Conservation (phyloP, 92 coral and sea anemone species). For the Epizoanthus fatuus region DNA sequence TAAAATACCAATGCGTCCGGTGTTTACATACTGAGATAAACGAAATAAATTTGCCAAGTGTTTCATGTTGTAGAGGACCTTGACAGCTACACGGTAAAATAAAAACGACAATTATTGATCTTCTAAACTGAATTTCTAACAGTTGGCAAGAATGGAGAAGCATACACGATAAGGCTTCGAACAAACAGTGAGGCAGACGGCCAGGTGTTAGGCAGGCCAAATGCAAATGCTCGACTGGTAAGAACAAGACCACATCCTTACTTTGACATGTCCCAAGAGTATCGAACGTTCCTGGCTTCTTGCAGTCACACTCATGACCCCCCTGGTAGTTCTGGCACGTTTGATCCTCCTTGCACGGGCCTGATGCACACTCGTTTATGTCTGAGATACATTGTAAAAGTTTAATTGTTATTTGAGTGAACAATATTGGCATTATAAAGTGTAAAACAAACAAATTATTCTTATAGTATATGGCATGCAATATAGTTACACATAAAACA, state of each 20-base stretch:
- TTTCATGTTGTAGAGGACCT: no score
- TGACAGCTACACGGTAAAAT: background rate
- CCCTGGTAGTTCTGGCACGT: constrained; percentile 82
- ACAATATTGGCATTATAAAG: background rate
- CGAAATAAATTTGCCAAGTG: no score
- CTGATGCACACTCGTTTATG: constrained; percentile 64
- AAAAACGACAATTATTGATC: background rate
- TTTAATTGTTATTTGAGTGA: no score
- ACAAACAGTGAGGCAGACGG: background rate
- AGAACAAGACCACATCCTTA: background rate
- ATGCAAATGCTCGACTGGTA: background rate
- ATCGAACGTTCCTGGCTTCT: constrained; percentile 56
- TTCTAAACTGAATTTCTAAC: background rate
- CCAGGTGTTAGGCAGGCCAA: background rate
- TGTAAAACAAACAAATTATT: background rate
- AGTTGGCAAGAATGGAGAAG: background rate
- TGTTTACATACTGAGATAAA: no score
- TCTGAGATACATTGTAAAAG: constrained; percentile 34
- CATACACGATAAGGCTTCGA: no score
- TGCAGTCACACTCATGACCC: constrained; percentile 83
- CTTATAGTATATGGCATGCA: background rate
- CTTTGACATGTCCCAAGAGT: constrained; percentile 3
- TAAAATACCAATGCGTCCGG: no score
- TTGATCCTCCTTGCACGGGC: constrained; percentile 67
- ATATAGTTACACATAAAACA: no score